Base-by-base conservation (phyloP, 2,888 invertebrate species). In the Incurvaria masculella region DNA sequence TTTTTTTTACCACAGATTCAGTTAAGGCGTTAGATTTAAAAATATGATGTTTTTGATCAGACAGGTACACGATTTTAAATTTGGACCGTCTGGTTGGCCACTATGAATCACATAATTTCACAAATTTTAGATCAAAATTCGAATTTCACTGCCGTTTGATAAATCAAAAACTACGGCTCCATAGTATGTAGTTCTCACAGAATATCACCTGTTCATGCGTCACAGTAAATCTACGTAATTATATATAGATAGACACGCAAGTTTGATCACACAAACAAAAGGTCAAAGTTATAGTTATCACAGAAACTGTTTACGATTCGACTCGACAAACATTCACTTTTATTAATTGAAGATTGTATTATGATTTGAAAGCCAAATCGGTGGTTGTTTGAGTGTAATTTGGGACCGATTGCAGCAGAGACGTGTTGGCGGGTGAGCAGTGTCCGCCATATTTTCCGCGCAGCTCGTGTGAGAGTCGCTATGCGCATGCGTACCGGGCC, bases 181-280 rank as follows among this genome's bases (percentile, higher is more conserved):
- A n/a, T n/a, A n/a, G n/a, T n/a, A n/a, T n/a, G n/a, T n/a, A n/a
- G n/a, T n/a, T n/a, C n/a, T n/a, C n/a, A n/a, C n/a, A n/a, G n/a
- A n/a, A n/a, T n/a, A n/a, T n/a, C 67, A 68, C 63, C 60, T 61
- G 65, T 69, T 66, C 62, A 64, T 68, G 67, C 66, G 67, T 56
- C 66, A 63, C 58, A 21, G 42, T 4, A 8, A 19, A 42, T 17
- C 5, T 21, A 43, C 21, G 21, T 40, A 46, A 18, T 40, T 14
- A 33, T 4, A 4, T 33, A 33, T 33, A n/a, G 33, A 33, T 33
- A 6, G 5, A 23, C 23, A 23, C 23, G 4, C 23, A 33, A 14
- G 14, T 33, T 33, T 33, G 3, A 14, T 4, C 33, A n/a, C 33
- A 8, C 33, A 33, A 33, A 33, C 33, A 33, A 33, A 33, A 33